Conservation (phyloP, 2,888 invertebrate genomes). For the Hemithea aestivaria region DNA sequence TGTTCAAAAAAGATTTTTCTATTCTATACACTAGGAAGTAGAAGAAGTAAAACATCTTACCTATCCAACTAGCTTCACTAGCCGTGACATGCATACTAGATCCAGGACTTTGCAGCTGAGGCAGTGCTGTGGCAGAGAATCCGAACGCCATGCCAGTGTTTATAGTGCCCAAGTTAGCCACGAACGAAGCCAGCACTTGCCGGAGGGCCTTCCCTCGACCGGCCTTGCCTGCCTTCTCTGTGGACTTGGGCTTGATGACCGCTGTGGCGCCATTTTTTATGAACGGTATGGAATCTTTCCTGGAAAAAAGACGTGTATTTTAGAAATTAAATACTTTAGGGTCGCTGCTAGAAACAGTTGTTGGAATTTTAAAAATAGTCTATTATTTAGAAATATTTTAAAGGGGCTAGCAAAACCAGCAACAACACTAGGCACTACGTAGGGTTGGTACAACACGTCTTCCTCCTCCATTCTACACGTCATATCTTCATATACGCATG, state of each 20-base stretch:
- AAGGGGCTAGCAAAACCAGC: too few species aligned
- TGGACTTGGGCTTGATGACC: conserved; percentile 40
- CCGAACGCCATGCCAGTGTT: conserved; percentile 86
- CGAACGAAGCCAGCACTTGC: conserved; percentile 81
- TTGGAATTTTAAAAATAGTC: too few species aligned
- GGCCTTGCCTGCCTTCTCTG: conserved; percentile 43
- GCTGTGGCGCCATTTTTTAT: conserved; percentile 56
- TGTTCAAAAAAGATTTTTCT: neutral
- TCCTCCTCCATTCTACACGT: too few species aligned
- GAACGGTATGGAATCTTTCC: conserved; percentile 61
- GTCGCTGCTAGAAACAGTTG: too few species aligned
- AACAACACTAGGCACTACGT: too few species aligned
- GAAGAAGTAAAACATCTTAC: conserved; percentile 52
- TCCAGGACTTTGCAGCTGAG: conserved; percentile 73
- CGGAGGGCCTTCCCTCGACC: conserved; percentile 67
- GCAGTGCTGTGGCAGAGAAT: conserved; percentile 82
- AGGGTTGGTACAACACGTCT: too few species aligned
- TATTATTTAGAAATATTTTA: too few species aligned
- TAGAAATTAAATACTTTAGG: too few species aligned
- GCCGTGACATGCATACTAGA: conserved; percentile 77
- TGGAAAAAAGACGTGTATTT: conserved; percentile 32
- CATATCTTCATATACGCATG: too few species aligned
- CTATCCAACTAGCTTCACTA: conserved; percentile 82
- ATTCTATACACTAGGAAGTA: too few species aligned
- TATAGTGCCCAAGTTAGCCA: conserved; percentile 83